Base-by-base conservation (phyloP, 2,113 vertebrate species). In the Ptilorrhoa leucosticta region DNA sequence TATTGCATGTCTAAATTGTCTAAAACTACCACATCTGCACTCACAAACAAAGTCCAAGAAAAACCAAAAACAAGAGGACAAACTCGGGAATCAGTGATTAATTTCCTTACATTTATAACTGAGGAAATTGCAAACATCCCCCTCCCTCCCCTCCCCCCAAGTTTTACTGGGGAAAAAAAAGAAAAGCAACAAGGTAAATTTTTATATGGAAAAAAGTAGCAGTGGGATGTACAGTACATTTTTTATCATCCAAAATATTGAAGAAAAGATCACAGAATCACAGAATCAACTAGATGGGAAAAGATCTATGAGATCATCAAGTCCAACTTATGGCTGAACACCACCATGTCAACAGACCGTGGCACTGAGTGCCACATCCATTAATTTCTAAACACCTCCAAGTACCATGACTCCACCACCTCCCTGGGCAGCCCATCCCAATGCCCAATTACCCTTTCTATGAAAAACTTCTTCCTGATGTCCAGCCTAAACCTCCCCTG, bases 91-190 rank as follows among this genome's bases (percentile, higher is more conserved):
- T 31, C 6, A 60, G 24, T 71, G 57, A 90, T 88, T 83, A 71
- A 69, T 75, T 94, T 83, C 57, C 44, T 85, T 47, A 54, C 26
- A 63, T 90, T 86, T 83, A 58, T 70, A 92, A 91, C 48, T 19
- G 4, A 85, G 65, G 83, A 92, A 80, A 81, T 57, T 89, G 23
- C 15, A 40, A 75, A 65, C 31, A 48, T 1, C 3, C 7, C 10
- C 7, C 33, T 35, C 15, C 15, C 10, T 3, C 3, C 4, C 3
- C 5, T 12, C 6, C 2, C 11, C 40, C 30, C 24, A 42, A 30
- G 11, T 66, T 57, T 48, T 47, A 77, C 24, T 40, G 58, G 15
- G 16, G 10, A 31, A 70, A 90, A 63, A 81, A 80, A 42, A 19
- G 4, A 15, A 56, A 53, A 44, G 2, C 8, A 68, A 21, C 4